Evolutionary conservation across 2,113 vertebrate species (phyloP).

Genomic region (Microtus montanus): DNA sequence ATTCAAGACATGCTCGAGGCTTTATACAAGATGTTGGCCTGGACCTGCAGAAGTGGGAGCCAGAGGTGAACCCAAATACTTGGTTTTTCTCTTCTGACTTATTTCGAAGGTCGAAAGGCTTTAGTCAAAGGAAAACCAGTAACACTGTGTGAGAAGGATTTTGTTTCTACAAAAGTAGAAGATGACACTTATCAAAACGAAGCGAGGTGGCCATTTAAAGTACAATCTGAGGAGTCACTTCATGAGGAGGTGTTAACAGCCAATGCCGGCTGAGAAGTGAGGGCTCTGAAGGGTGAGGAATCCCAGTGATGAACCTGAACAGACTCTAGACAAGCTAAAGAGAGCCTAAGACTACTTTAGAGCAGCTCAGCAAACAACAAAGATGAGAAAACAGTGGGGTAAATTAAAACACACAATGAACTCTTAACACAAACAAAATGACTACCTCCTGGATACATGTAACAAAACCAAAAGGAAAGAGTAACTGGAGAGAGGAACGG

Average conservation of each 20-base stretch:
- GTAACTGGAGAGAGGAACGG: background rate
- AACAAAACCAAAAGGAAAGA: background rate
- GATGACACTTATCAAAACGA: background rate
- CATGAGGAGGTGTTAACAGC: background rate
- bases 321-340: background rate
- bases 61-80: background rate
- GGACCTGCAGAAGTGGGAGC: background rate
- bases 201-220: rapidly evolving
- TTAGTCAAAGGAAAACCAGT: background rate
- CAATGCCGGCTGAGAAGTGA: background rate
- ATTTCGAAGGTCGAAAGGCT: background rate
- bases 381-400: background rate
- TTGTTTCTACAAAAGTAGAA: background rate
- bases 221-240: background rate
- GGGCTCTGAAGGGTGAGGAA: too few species aligned
- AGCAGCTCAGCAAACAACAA: background rate
- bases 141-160: background rate
- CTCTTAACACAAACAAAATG: background rate
- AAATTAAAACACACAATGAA: background rate
- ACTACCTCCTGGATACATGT: too few species aligned
- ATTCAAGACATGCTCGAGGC: background rate
- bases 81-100: too few species aligned
- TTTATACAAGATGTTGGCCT: too few species aligned
- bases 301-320: background rate
- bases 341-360: background rate